These are phyloP conservation scores for Schizothorax lantsangensis DNA, from an alignment of 2,797 vertebrate genomes.

Conservation along the genomic window DNA sequence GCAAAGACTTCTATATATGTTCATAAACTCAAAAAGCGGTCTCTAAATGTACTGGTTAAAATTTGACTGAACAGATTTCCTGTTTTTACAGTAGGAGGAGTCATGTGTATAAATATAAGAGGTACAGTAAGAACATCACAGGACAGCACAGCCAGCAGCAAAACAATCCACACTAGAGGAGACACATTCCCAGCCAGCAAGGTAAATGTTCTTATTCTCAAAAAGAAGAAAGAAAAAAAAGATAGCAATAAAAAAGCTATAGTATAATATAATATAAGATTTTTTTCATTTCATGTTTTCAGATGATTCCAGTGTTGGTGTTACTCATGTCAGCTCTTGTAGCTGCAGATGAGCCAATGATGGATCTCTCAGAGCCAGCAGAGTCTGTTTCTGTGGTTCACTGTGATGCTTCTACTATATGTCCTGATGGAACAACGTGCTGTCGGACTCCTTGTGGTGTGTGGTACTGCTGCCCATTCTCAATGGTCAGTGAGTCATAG, in stretches of 20 bases:
- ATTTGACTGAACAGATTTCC: neutral
- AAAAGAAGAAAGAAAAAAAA: neutral
- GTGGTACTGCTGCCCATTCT: slow-evolving; percentile 71
- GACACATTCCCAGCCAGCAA: slow-evolving; percentile 7
- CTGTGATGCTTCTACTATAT: slow-evolving; percentile 62
- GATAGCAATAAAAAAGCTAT: neutral
- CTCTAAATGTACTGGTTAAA: neutral
- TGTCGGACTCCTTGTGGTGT: slow-evolving; percentile 67
- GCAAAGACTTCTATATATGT: neutral
- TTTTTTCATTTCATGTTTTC: neutral
- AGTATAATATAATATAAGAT: neutral
- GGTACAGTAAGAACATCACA: neutral
- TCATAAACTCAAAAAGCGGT: neutral
- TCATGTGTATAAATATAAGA: neutral
- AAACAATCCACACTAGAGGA: neutral
- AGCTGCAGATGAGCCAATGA: slow-evolving; percentile 27
- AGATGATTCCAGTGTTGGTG: slow-evolving; percentile 65
- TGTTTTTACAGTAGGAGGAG: slow-evolving; percentile 11
- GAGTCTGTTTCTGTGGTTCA: slow-evolving; percentile 54
- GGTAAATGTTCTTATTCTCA: slow-evolving; percentile 59
- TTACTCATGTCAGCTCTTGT: slow-evolving; percentile 61
- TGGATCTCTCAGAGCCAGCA: slow-evolving; percentile 3
- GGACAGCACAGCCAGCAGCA: slow-evolving; percentile 3
- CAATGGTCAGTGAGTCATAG: slow-evolving; percentile 64
- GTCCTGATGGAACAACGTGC: slow-evolving; percentile 70